Evolutionary conservation across 2,888 invertebrate species (phyloP).

Genomic region (Drosophila limbata): DNA sequence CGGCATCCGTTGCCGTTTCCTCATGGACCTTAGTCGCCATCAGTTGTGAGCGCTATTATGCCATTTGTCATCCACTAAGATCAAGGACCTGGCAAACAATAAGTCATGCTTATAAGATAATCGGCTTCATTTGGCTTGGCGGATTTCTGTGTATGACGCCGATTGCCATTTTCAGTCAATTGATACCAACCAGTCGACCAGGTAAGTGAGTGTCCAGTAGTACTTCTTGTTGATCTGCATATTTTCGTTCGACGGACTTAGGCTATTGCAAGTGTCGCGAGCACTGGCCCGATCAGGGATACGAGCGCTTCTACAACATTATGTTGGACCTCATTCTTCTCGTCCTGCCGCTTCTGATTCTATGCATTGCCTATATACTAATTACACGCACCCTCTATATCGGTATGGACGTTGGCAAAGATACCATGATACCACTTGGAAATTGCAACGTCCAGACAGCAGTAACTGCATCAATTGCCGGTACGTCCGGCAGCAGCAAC

Average conservation of each 20-base stretch:
- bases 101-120: slow-evolving; percentile 90
- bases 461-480: slow-evolving; percentile 15
- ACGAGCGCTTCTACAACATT: slow-evolving; percentile 88
- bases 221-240: not conserved
- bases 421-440: slow-evolving; percentile 9
- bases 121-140: slow-evolving; percentile 88
- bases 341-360: slow-evolving; percentile 88
- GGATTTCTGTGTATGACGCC: slow-evolving; percentile 89
- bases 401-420: slow-evolving; percentile 70
- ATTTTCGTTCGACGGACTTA: slow-evolving; percentile 58
- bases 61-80: slow-evolving; percentile 91
- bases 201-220: slow-evolving; percentile 59
- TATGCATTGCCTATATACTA: slow-evolving; percentile 88
- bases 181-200: slow-evolving; percentile 86
- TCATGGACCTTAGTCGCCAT: slow-evolving; percentile 92
- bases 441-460: slow-evolving; percentile 5
- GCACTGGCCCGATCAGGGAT: slow-evolving; percentile 87
- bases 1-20: slow-evolving; percentile 90
- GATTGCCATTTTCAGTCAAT: slow-evolving; percentile 87
- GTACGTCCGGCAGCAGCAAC: slow-evolving; percentile 53
- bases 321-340: slow-evolving; percentile 88
- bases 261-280: slow-evolving; percentile 88
- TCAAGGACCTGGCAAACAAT: slow-evolving; percentile 92
- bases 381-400: slow-evolving; percentile 85
- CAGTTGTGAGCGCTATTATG: slow-evolving; percentile 92